Percentiles rank a stretch among this genome's conserved stretches.
These are phyloP conservation scores for Malaclemys terrapin DNA, from an alignment of 2,113 vertebrate species.

Conservation along the genomic window DNA sequence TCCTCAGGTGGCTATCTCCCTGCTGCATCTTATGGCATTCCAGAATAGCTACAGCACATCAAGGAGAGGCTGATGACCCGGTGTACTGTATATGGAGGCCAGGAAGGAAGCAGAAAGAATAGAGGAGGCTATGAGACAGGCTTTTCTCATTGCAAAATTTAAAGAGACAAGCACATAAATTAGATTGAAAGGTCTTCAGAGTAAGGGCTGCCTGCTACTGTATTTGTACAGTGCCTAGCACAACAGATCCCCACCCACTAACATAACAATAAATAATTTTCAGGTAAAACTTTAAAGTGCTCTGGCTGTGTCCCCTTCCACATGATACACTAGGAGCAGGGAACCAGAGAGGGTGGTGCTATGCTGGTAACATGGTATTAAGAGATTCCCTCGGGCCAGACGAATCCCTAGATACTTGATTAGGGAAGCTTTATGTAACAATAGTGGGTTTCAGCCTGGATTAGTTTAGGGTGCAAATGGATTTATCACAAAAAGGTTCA, in stretches of 20 bases:
- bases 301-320: neutral
- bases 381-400: neutral
- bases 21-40: fast-evolving
- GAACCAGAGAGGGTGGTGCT: neutral
- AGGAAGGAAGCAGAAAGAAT: neutral
- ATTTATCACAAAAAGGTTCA: neutral
- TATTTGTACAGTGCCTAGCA: neutral
- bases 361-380: neutral
- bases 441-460: neutral
- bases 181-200: neutral
- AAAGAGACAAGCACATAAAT: neutral
- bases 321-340: neutral
- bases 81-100: neutral
- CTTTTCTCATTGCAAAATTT: neutral
- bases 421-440: neutral
- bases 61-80: neutral
- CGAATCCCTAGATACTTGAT: neutral
- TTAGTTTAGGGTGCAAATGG: neutral
- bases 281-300: neutral
- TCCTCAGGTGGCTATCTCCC: neutral
- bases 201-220: neutral
- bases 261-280: neutral
- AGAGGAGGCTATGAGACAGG: neutral
- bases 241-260: neutral
- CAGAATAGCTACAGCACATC: neutral